Evolutionary conservation across 2,888 invertebrate genomes (phyloP).

Genomic region (Chrysolina oricalcia): DNA sequence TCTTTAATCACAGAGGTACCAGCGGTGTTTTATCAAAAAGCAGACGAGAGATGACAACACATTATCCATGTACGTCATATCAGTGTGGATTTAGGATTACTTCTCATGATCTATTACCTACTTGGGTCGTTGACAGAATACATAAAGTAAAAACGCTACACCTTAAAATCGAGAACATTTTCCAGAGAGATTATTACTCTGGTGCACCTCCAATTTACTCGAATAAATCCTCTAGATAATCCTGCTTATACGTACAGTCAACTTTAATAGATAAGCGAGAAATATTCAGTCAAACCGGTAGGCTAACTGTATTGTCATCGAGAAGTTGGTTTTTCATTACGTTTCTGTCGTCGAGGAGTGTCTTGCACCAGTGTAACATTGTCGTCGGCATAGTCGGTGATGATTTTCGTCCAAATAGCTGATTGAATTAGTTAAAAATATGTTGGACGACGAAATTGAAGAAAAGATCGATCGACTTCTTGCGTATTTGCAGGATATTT

Average conservation of each 20-base stretch:
- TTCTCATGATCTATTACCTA: neutral
- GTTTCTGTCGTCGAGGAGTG: neutral
- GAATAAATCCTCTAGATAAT: constrained; percentile 15
- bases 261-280: constrained; percentile 7
- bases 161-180: constrained; percentile 13
- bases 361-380: constrained; percentile 5
- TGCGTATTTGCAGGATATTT: no score
- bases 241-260: constrained; percentile 12
- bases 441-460: neutral
- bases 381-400: neutral
- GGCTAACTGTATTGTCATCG: constrained; percentile 12
- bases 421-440: neutral
- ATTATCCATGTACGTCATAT: neutral
- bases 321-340: constrained; percentile 7
- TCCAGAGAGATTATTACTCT: neutral
- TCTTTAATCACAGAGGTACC: neutral
- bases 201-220: neutral
- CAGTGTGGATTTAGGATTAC: neutral
- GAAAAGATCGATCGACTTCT: no score
- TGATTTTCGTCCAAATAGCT: neutral
- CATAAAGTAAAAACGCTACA: neutral
- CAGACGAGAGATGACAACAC: neutral
- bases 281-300: constrained; percentile 4
- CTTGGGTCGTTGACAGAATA: neutral
- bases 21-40: neutral